Base-by-base conservation (phyloP, 2,113 vertebrate genomes). In the Lontra canadensis region DNA sequence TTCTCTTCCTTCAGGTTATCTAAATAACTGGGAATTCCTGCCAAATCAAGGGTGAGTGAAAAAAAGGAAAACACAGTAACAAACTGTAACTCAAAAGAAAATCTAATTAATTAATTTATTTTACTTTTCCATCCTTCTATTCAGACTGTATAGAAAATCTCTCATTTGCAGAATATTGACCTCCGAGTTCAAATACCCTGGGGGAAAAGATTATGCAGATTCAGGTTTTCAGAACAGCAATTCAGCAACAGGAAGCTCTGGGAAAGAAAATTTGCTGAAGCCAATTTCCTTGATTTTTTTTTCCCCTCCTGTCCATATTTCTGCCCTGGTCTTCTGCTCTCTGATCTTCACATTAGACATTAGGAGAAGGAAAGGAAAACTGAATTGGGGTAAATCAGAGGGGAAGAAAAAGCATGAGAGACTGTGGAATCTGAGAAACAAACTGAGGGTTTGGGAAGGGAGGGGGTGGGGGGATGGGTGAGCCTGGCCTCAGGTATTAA, bases 41-140 rank as follows among this genome's bases (percentile, higher is more conserved):
- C 8, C 6, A 94, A 98, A 69, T 39, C 44, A 49, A 96, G 95
- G 42, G 20, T 84, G 93, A 44, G 14, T 23, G 59, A 85, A 84
- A 91, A 11, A 29, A 90, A 84, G 61, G 57, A 67, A 71, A 90
- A 95, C 26, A 57, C 2, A 97, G 87, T 63, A 82, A 84, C 26
- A 59, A 82, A 61, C 59, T 7, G 21, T n/a, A 76, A 9, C 21
- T 90, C 95, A 97, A 47, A 74, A 71, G 49, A 91, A 61, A 97
- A 93, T 42, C 12, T 73, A 73, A 71, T 39, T 36, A 21, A 74
- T 74, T 73, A 25, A 74, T 74, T 6, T 92, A 81, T 67, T 36
- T 85, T 90, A 25, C 52, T 78, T 65, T 74, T 26, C 61, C 90
- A 17, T 6, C 92, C 79, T 94, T 73, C 42, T 57, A 67, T 65